Evolutionary conservation across 2,888 invertebrate species (phyloP), one percentile per base, ranked within the genome.

Genomic region (Hydrotaea diabolus): DNA sequence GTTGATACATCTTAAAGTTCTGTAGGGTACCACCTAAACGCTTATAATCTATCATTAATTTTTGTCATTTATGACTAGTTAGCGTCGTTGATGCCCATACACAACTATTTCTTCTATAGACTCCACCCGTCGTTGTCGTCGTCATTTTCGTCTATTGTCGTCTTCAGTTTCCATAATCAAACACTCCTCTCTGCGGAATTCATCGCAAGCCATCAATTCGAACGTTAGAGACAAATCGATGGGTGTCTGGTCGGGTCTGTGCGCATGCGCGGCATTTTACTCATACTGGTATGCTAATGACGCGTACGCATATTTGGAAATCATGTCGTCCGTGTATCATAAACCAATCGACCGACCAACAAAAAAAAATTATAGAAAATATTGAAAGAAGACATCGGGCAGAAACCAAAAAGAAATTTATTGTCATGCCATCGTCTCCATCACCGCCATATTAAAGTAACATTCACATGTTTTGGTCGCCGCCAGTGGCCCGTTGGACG

Each of bases 231-330:
- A 69, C 69, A 69, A 43, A 69, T 23, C 46, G 46, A 46, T 23
- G 66, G 19, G 21, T 21, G 15, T 46, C 23, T 69, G 31, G n/a
- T 0, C 62, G 31, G 13, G 59, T n/a, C 31, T 26, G n/a, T 62
- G 62, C 21, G 62, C 31, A 62, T 62, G 62, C 31, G 62, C 31
- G 62, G 31, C 62, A 57, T 57, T 73, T 11, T 73, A 17, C 9
- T 43, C 8, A 39, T 43, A 36, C 31, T 73, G 46, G 62, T 84
- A 85, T 85, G 85, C 77, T 74, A 85, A 85, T 85, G 82, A 82
- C 85, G 77, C 21, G 36, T 80, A 79, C 82, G 77, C 85, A 85
- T 85, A 85, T 85, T 85, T 85, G 85, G 85, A 80, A 74, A 77
- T 84, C 75, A 78, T 81, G 71, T 75, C 75, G 83, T 77, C 57